A percentile compares a stretch with the other conserved stretches of the same genome.
These are phyloP conservation scores for Lepidonotus clava DNA, from an alignment of 2,888 invertebrate genomes.

Conservation along the genomic window DNA sequence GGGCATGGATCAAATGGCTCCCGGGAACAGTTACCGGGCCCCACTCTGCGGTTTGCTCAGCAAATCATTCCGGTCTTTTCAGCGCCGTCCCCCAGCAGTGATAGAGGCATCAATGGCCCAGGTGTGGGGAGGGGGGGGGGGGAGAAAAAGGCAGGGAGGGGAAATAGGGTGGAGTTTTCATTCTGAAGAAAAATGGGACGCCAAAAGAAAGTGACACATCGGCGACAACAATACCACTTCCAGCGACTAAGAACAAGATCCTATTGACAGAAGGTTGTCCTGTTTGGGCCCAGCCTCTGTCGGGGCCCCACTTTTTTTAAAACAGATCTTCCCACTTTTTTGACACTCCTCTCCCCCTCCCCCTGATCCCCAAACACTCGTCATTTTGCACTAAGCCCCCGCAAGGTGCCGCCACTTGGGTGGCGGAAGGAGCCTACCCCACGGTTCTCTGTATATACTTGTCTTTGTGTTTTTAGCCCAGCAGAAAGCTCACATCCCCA, in stretches of 20 bases:
- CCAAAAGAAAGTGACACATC: constrained; percentile 23
- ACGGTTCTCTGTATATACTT: constrained; percentile 28
- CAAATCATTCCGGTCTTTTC: constrained; percentile 1
- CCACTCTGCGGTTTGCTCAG: not conserved
- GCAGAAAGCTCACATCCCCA: constrained; percentile 14
- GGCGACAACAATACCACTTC: constrained; percentile 35
- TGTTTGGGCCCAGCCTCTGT: constrained; percentile 10
- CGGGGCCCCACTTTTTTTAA: not conserved
- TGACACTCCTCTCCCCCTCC: not conserved
- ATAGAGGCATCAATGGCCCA: too few species aligned
- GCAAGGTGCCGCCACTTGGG: constrained; percentile 41
- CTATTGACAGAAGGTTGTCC: constrained; percentile 15
- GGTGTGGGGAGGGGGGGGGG: not conserved
- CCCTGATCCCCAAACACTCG: constrained; percentile 20
- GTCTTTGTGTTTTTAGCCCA: not conserved
- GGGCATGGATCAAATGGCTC: constrained; percentile 6
- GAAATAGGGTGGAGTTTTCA: not conserved
- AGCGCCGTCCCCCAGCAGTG: not conserved
- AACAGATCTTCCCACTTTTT: not conserved
- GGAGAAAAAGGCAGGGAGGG: not conserved
- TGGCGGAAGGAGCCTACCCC: constrained; percentile 14
- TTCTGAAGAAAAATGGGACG: not conserved
- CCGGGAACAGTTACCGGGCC: not conserved
- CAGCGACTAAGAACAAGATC: constrained; percentile 28
- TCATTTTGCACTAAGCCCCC: constrained; percentile 9